A percentile compares a stretch with the other conserved stretches of the same genome.
These are phyloP conservation scores for Sturmia bella DNA, from an alignment of 2,888 invertebrate genomes.

Conservation along the genomic window DNA sequence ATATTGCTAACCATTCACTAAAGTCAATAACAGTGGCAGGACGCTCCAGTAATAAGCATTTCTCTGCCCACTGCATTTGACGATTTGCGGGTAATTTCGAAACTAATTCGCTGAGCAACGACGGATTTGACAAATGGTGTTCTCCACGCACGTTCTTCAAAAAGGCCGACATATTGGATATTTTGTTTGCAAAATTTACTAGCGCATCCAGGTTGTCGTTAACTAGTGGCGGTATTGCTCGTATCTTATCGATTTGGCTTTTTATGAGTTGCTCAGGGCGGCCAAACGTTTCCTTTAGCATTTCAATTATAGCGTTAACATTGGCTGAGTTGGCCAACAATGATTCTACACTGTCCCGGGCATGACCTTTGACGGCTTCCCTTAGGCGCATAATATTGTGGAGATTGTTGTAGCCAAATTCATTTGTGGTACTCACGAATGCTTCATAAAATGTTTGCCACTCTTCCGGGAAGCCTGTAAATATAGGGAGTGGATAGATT, in stretches of 20 bases:
- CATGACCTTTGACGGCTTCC: background rate
- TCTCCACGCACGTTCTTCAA: slow-evolving; percentile 9
- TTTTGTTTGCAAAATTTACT: slow-evolving; percentile 50
- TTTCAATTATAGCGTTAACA: background rate
- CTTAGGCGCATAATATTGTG: slow-evolving; percentile 6
- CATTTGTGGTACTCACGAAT: background rate
- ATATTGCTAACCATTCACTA: slow-evolving; percentile 27
- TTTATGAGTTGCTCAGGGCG: slow-evolving; percentile 27
- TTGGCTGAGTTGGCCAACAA: background rate
- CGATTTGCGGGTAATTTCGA: slow-evolving; percentile 29
- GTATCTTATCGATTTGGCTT: slow-evolving; percentile 37
- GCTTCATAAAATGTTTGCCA: background rate
- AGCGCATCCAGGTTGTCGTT: slow-evolving; percentile 32
- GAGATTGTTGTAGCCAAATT: background rate
- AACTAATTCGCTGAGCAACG: slow-evolving; percentile 57
- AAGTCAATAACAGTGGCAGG: slow-evolving; percentile 43
- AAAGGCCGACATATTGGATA: slow-evolving; percentile 53
- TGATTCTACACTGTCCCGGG: background rate
- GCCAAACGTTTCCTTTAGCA: background rate
- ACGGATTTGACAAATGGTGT: slow-evolving; percentile 57
- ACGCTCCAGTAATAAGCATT: slow-evolving; percentile 30
- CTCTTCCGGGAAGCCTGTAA: background rate
- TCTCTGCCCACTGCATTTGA: slow-evolving; percentile 53
- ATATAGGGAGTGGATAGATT: background rate
- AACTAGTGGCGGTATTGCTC: background rate